Evolutionary conservation across 2,113 vertebrate species (phyloP).

Genomic region (Gobiocypris rarus): DNA sequence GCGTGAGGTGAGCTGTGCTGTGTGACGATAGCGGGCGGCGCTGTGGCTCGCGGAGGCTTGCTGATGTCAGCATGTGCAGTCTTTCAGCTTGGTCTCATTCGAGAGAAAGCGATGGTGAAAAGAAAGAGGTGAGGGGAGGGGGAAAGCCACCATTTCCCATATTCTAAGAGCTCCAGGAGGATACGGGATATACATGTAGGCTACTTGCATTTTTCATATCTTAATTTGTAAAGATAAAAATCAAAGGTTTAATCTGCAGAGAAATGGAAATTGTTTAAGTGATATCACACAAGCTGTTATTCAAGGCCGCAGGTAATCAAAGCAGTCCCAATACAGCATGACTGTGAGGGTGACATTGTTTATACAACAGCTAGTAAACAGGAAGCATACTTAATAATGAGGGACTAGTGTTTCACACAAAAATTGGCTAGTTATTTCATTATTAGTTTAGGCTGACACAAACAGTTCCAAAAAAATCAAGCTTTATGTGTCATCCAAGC

Average conservation of each 20-base stretch:
- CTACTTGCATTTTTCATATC: not conserved
- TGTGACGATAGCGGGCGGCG: conserved; percentile 47
- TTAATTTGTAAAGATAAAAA: not conserved
- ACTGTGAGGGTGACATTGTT: not conserved
- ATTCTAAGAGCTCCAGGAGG: conserved; percentile 13
- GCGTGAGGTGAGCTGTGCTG: conserved; percentile 15
- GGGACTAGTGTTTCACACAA: not conserved
- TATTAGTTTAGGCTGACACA: not conserved
- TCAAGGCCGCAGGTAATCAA: not conserved
- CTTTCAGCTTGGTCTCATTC: conserved; percentile 58
- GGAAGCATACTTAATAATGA: not conserved
- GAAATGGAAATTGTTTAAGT: not conserved
- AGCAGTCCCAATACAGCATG: not conserved
- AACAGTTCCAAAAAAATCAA: not conserved
- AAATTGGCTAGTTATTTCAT: too few species aligned
- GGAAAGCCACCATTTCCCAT: conserved; percentile 49
- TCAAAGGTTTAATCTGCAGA: not conserved
- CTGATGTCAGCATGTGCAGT: conserved; percentile 81
- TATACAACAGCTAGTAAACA: not conserved
- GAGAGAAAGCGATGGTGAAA: conserved; percentile 14
- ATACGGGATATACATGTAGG: conserved; percentile 20
- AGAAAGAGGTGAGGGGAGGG: not conserved
- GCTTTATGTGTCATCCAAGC: too few species aligned
- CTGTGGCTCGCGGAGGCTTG: conserved; percentile 70
- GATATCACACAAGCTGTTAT: not conserved